These are phyloP conservation scores for Chloroclystis v-ata DNA, from an alignment of 2,888 invertebrate genomes.

Conservation along the genomic window DNA sequence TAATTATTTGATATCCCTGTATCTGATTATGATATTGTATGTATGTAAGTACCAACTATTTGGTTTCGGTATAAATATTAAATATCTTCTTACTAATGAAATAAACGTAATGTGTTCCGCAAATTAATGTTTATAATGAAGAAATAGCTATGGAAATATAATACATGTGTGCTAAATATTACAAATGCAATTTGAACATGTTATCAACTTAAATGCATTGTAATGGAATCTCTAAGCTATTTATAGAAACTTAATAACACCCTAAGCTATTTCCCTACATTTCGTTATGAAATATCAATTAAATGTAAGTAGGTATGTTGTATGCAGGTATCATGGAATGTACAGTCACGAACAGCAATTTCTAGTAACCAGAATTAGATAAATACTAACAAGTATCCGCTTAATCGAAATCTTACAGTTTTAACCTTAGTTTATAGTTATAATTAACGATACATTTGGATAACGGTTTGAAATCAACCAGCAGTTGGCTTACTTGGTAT, in stretches of 20 bases:
- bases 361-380: neutral
- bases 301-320: conserved; percentile 5
- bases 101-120: too few relatives aligned
- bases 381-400: neutral
- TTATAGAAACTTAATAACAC: conserved; percentile 18
- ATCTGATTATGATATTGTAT: too few relatives aligned
- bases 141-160: neutral
- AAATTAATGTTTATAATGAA: too few relatives aligned
- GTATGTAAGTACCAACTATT: too few relatives aligned
- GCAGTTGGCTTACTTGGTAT: too few relatives aligned
- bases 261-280: conserved; percentile 14
- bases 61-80: too few relatives aligned
- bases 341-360: conserved; percentile 9
- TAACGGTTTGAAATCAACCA: too few relatives aligned
- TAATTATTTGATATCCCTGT: too few relatives aligned
- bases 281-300: conserved; percentile 22
- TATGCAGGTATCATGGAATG: conserved; percentile 10
- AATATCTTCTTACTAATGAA: too few relatives aligned
- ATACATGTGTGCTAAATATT: neutral
- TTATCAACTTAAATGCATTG: conserved; percentile 14
- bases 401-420: neutral
- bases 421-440: neutral
- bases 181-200: conserved; percentile 19
- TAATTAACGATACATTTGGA: too few relatives aligned
- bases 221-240: conserved; percentile 16